Evolutionary conservation across 2,797 vertebrate genomes (phyloP).

Genomic region (Erpetoichthys calabaricus): DNA sequence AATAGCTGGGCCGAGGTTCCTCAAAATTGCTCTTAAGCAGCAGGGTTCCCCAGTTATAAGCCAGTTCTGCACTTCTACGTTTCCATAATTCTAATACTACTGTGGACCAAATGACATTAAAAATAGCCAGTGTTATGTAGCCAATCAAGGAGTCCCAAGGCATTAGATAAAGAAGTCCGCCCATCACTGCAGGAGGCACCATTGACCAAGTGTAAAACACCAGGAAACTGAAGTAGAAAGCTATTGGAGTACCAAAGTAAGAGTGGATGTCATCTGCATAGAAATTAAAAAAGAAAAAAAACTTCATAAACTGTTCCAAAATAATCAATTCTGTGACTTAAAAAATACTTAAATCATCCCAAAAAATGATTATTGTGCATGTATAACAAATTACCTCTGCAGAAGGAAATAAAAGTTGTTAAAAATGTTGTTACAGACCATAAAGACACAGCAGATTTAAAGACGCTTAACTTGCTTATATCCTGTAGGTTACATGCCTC

Average conservation of each 20-base stretch:
- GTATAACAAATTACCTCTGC: too few relatives aligned
- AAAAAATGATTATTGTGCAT: too few relatives aligned
- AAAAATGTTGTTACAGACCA: too few relatives aligned
- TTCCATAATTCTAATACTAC: conserved; percentile 65
- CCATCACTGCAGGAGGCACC: conserved; percentile 47
- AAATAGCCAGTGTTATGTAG: conserved; percentile 52
- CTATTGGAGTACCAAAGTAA: conserved; percentile 54
- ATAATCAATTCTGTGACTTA: too few relatives aligned
- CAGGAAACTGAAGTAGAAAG: conserved; percentile 63
- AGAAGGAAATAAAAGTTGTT: too few relatives aligned
- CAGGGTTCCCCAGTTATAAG: conserved; percentile 53
- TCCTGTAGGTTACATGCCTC: too few relatives aligned
- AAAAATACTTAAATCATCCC: too few relatives aligned
- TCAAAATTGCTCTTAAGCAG: conserved; percentile 48
- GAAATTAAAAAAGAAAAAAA: conserved; percentile 1
- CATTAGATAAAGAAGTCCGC: conserved; percentile 27
- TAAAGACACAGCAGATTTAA: too few relatives aligned
- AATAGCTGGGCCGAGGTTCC: conserved; percentile 50
- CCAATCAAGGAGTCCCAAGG: conserved; percentile 27
- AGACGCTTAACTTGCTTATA: too few relatives aligned
- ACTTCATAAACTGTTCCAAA: too few relatives aligned
- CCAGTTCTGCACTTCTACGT: conserved; percentile 42
- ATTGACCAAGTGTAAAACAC: conserved; percentile 64
- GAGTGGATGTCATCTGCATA: conserved; percentile 44
- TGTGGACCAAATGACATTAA: conserved; percentile 68